phyloP scores from a whole-genome alignment of 1,140 invertebrate genomes.

The Drosophila sp. region DNA sequence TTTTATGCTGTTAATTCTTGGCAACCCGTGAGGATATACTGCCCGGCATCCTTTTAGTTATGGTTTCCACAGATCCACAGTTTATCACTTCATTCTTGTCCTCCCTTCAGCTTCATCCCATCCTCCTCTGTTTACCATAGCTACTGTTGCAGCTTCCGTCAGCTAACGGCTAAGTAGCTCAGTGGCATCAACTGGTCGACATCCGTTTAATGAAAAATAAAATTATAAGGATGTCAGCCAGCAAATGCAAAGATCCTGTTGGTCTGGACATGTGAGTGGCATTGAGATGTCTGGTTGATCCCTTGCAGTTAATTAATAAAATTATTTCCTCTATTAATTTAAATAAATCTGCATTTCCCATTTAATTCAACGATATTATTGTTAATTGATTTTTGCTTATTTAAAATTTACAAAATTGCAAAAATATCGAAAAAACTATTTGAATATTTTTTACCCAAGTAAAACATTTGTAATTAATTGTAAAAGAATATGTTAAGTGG shows the following conservation, averaged over 20 bases:
- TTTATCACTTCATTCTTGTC: slow-evolving; percentile 12
- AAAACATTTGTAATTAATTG: no score
- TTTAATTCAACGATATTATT: background rate
- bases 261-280: slow-evolving; percentile 21
- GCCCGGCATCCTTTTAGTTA: slow-evolving; percentile 41
- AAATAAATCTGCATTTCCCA: background rate
- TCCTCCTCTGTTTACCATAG: no score
- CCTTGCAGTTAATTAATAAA: slow-evolving; percentile 10
- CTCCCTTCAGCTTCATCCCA: background rate
- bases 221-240: background rate
- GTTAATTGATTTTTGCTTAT: background rate
- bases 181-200: slow-evolving; percentile 35
- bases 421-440: background rate
- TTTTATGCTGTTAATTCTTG: slow-evolving; percentile 80
- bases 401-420: background rate
- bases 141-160: background rate
- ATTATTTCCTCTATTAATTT: background rate
- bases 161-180: slow-evolving; percentile 25
- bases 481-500: no score
- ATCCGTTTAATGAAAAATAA: slow-evolving; percentile 34
- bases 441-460: no score
- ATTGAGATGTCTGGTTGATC: slow-evolving; percentile 8
- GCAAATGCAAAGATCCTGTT: slow-evolving; percentile 28
- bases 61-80: slow-evolving; percentile 24
- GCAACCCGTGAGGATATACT: slow-evolving; percentile 34